These are phyloP conservation scores for Meliscaeva auricollis DNA, from an alignment of 2,888 invertebrate species.

Conservation along the genomic window DNA sequence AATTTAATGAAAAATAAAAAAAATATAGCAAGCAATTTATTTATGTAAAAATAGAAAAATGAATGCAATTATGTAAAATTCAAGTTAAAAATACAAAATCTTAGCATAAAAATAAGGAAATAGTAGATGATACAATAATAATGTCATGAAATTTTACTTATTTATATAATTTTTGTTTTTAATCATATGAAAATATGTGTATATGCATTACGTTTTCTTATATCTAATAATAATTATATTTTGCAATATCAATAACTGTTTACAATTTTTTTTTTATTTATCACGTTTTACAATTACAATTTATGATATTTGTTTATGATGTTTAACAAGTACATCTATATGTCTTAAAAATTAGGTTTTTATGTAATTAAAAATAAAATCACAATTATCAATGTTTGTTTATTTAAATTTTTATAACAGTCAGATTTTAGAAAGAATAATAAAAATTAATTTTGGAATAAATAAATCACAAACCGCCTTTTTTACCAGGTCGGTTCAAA, in stretches of 20 bases:
- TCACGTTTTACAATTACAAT: slow-evolving; percentile 44
- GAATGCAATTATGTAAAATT: slow-evolving; percentile 11
- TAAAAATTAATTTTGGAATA: slow-evolving; percentile 41
- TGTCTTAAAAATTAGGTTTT: neutral
- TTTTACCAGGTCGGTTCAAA: neutral
- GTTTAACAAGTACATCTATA: too few relatives aligned
- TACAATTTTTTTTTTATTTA: slow-evolving; percentile 46
- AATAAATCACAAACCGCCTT: slow-evolving; percentile 55
- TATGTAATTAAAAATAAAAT: slow-evolving; percentile 31
- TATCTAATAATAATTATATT: slow-evolving; percentile 7
- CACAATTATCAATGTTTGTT: slow-evolving; percentile 10
- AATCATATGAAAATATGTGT: slow-evolving; percentile 64
- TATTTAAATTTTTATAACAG: neutral
- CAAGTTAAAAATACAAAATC: neutral
- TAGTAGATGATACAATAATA: neutral
- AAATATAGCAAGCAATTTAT: too few relatives aligned
- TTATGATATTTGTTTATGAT: too few relatives aligned
- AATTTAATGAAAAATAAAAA: neutral
- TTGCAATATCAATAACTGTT: slow-evolving; percentile 34
- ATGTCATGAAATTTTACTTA: slow-evolving; percentile 17
- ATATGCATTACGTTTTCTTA: slow-evolving; percentile 36
- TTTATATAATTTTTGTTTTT: slow-evolving; percentile 25
- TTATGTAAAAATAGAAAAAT: slow-evolving; percentile 9
- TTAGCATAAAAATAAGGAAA: neutral
- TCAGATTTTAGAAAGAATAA: slow-evolving; percentile 8